Percentiles rank a stretch among this genome's conserved stretches.
Conservation (phyloP, 2,888 invertebrate genomes). For the Drosophila niveifrons region DNA sequence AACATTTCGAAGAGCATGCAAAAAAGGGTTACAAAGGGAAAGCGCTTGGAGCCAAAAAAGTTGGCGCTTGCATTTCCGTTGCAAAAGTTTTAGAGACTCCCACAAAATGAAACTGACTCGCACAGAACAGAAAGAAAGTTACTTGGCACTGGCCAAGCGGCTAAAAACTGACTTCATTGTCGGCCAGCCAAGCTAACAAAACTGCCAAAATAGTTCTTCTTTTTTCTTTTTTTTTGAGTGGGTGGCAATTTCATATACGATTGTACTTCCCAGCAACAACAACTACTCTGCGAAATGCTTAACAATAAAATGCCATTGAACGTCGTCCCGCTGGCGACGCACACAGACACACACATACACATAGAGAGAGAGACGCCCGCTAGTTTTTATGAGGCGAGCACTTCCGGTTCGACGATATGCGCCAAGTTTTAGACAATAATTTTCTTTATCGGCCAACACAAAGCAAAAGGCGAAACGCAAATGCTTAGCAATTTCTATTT, state of each 20-base stretch:
- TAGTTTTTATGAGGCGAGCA: conserved; percentile 74
- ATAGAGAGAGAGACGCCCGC: conserved; percentile 59
- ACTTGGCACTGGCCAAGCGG: conserved; percentile 71
- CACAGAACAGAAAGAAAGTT: conserved; percentile 34
- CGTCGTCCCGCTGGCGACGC: conserved; percentile 66
- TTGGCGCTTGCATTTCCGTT: conserved; percentile 69
- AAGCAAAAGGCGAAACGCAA: conserved; percentile 72
- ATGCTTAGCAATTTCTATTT: conserved; percentile 64
- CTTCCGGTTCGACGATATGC: conserved; percentile 75
- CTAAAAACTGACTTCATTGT: conserved; percentile 80
- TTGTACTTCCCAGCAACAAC: conserved; percentile 27
- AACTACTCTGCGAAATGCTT: conserved; percentile 76
- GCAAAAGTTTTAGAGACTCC: conserved; percentile 72
- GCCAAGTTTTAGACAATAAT: conserved; percentile 81
- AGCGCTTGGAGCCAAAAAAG: conserved; percentile 27
- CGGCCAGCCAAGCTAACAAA: conserved; percentile 72
- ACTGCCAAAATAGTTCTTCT: conserved; percentile 75
- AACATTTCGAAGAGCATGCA: conserved; percentile 49
- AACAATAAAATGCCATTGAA: conserved; percentile 77
- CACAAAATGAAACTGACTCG: conserved; percentile 61
- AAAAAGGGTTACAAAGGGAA: conserved; percentile 21
- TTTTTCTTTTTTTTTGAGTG: neutral
- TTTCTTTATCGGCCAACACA: conserved; percentile 66
- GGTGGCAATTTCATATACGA: conserved; percentile 50
- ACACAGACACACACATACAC: conserved; percentile 26